These are phyloP conservation scores for Cordilura impudica DNA, from an alignment of 2,888 invertebrate genomes.

Conservation along the genomic window DNA sequence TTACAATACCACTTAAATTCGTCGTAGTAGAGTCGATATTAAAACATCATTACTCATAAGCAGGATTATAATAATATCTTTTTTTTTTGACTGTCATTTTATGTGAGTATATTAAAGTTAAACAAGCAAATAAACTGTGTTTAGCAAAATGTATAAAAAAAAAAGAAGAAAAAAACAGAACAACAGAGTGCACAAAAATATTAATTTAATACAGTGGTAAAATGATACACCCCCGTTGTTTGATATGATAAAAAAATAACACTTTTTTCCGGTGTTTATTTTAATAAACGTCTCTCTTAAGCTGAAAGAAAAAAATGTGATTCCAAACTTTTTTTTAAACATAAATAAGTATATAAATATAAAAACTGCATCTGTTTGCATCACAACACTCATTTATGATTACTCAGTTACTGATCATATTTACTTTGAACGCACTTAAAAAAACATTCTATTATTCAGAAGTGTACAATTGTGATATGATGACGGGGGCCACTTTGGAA, in stretches of 20 bases:
- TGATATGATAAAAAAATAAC: neutral
- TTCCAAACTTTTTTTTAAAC: conserved; percentile 22
- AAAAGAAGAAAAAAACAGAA: conserved; percentile 23
- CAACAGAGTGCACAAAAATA: neutral
- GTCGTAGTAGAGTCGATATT: no score
- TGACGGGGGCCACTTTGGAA: neutral
- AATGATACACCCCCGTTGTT: conserved; percentile 35
- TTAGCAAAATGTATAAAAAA: conserved; percentile 35
- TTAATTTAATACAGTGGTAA: conserved; percentile 50
- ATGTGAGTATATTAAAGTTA: neutral
- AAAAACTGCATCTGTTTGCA: conserved; percentile 64
- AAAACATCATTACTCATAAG: neutral
- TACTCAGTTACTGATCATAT: conserved; percentile 45
- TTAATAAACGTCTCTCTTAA: conserved; percentile 39
- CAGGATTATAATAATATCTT: neutral
- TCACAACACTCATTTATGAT: conserved; percentile 36
- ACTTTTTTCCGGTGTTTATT: conserved; percentile 34
- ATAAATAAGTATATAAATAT: conserved; percentile 32
- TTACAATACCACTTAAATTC: no score
- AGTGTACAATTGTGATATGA: neutral
- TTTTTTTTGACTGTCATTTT: neutral
- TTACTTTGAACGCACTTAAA: conserved; percentile 44
- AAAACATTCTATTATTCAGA: neutral
- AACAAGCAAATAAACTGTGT: conserved; percentile 14
- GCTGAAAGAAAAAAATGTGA: conserved; percentile 5